Base-by-base conservation (phyloP, 2,888 invertebrate species). In the Arge pagana region DNA sequence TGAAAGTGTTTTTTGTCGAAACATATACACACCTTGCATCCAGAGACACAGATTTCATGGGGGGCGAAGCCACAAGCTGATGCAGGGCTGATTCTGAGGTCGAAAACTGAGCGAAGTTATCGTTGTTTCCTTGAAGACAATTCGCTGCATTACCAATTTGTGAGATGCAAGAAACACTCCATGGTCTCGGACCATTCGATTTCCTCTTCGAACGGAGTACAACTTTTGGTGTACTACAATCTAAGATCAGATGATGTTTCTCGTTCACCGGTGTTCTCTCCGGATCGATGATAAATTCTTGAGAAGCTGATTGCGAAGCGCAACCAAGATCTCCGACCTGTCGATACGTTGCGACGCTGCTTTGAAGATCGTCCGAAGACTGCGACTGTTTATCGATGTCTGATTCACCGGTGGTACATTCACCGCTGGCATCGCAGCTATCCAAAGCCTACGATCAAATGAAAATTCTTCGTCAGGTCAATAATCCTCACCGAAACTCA, bases 81-180 rank as follows among this genome's bases (percentile, higher is more conserved):
- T 94, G 87, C 56, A 94, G 78, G 16, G 93, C 93, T 1, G 93
- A 92, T 77, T 95, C 94, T 2, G 94, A 94, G 60, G 90, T 92
- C 3, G 93, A 93, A 78, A 91, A 89, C 62, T 86, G 74, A 15
- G 74, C 70, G 49, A 75, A 72, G 6, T 68, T 55, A 48, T 76
- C 72, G 52, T 65, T 69, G 16, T 60, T 59, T 26, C 68, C 65
- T 51, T 66, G 65, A 19, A 66, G 58, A n/a, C n/a, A n/a, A 48
- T 62, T 59, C 33, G 57, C 59, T n/a, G 60, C 61, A 50, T 71
- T 70, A 35, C 68, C 69, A 55, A 88, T 78, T 71, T 90, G 90
- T 10, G 90, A 88, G 28, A 93, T 81, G 64, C 91, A 93, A 5
- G 93, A 91, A 4, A 93, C 92, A 54, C 93, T 93, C 90, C 93